Conservation (phyloP, 1,140 invertebrate species). For the Monomorium pharaonis region DNA sequence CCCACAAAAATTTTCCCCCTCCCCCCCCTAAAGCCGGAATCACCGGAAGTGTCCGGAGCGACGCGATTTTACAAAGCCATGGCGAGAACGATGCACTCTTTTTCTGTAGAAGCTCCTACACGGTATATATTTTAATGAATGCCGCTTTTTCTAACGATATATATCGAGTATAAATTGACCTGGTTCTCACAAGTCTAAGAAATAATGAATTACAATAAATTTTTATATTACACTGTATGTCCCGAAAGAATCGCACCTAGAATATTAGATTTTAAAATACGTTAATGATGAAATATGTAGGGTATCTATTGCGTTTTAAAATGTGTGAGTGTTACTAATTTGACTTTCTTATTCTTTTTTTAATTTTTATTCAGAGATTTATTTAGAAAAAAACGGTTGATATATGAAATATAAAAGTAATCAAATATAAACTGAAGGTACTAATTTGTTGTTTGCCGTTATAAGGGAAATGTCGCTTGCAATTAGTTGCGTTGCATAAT, state of each 20-base stretch:
- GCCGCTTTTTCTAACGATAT: neutral
- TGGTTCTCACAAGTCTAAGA: neutral
- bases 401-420: neutral
- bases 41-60: conserved; percentile 30
- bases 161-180: neutral
- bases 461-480: neutral
- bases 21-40: conserved; percentile 38
- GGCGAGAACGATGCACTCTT: neutral
- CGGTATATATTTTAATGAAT: neutral
- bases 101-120: neutral
- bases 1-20: too few relatives aligned
- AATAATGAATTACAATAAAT: neutral
- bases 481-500: conserved; percentile 39
- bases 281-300: neutral
- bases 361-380: neutral
- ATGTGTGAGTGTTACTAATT: neutral
- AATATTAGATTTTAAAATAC: neutral
- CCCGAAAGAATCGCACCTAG: neutral
- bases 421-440: conserved; percentile 11
- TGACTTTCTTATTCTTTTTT: neutral
- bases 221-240: neutral
- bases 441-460: conserved; percentile 22
- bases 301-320: neutral
- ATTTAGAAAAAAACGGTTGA: neutral
- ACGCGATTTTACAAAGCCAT: conserved; percentile 3